Evolutionary conservation across 2,888 invertebrate genomes (phyloP).

Genomic region (Eulithis prunata): DNA sequence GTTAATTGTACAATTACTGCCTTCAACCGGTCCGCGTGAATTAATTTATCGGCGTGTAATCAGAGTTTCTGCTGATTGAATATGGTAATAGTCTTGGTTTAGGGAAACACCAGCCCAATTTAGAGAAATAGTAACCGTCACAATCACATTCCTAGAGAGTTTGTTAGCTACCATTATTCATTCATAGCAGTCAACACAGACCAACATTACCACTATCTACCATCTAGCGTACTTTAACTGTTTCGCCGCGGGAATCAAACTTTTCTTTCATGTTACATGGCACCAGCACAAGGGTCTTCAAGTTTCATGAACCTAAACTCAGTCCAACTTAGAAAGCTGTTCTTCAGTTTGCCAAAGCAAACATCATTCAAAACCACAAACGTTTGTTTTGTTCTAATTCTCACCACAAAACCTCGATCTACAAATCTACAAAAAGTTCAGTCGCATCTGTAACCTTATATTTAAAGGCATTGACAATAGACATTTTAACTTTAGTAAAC

Average conservation of each 20-base stretch:
- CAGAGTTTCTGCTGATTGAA: constrained; percentile 10
- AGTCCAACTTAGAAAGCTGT: too few relatives aligned
- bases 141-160: too few relatives aligned
- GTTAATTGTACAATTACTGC: constrained; percentile 28
- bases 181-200: too few relatives aligned
- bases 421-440: constrained; percentile 46
- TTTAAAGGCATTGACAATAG: neutral
- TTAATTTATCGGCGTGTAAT: constrained; percentile 21
- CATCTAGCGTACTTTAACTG: too few relatives aligned
- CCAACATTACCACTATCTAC: too few relatives aligned
- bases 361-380: constrained; percentile 27
- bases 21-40: constrained; percentile 9
- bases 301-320: neutral
- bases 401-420: constrained; percentile 44
- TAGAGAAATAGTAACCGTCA: too few relatives aligned
- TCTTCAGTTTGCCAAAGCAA: neutral
- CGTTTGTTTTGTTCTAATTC: constrained; percentile 24
- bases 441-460: constrained; percentile 42
- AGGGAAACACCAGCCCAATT: neutral
- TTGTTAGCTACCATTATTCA: too few relatives aligned
- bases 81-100: neutral
- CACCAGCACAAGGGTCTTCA: neutral
- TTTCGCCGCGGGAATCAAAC: neutral
- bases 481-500: too few relatives aligned
- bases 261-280: neutral